Evolutionary conservation across 2,888 invertebrate species (phyloP), one percentile per base, ranked within the genome.

Genomic region (Halictus ligatus): DNA sequence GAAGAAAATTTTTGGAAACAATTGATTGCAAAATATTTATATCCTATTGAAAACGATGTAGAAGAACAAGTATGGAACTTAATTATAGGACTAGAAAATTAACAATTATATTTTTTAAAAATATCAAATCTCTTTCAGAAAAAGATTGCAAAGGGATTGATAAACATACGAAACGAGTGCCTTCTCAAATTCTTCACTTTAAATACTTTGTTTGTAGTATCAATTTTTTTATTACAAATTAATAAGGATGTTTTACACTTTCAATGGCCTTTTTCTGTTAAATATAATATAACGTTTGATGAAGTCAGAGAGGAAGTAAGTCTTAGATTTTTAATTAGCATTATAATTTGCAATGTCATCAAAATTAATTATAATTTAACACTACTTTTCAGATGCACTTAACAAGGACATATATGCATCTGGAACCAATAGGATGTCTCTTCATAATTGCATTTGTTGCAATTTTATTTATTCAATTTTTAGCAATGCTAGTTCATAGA

Each of bases 1-100:
- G 98, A 98, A 94, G 96, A 96, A 75, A 95, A 95, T 35, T 98
- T 98, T 95, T 98, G 98, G 98, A 96, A 96, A 80, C 97, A 97
- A 78, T 95, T 98, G 78, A 97, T 98, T 78, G 96, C 96, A 73
- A 97, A 97, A 92, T 98, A 98, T 94, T 95, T 98, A 35, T 96
- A 96, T 91, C 98, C 98, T 0, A 96, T 98, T 76, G 97, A 97
- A 88, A 96, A 97, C 71, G 96, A 97, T 91, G 96, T 96, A 88
- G 96, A 96, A 81, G 96, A 97, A 92, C 96, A 97, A 94, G 96
- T 96, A 95, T 85, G 93, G 25, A 54, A 29, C 58, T 50, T 75
- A 58, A 58, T 71, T n/a, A 40, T n/a, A 21, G 43, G 64, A 46
- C 6, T 74, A 3, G 46, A 25, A 64, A 15, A 73, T 71, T 54